These are phyloP conservation scores for Drosophila sordidula DNA, from an alignment of 2,888 invertebrate genomes.

Conservation along the genomic window DNA sequence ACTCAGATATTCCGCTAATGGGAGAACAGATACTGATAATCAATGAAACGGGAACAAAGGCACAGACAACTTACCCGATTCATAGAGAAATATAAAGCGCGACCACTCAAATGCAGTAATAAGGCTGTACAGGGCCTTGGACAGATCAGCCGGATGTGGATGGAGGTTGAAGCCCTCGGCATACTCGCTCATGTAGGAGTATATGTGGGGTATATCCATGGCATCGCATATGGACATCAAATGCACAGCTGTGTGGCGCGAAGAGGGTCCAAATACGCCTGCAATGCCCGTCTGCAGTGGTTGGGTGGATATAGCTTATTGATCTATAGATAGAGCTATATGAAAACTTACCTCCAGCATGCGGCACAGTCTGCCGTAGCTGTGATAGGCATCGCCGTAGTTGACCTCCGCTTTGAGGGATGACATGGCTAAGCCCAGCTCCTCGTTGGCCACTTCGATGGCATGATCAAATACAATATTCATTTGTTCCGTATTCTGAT, in stretches of 20 bases:
- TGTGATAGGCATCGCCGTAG: conserved; percentile 87
- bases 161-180: conserved; percentile 89
- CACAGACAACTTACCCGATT: conserved; percentile 71
- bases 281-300: conserved; percentile 88
- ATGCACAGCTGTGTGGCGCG: conserved; percentile 89
- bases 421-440: conserved; percentile 64
- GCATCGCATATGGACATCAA: conserved; percentile 93
- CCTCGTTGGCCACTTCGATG: conserved; percentile 79
- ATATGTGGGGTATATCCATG: conserved; percentile 94
- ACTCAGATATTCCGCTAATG: conserved; percentile 87
- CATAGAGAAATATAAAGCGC: conserved; percentile 91
- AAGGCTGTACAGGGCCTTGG: conserved; percentile 89
- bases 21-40: not conserved
- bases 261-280: conserved; percentile 93
- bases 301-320: not conserved
- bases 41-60: no score
- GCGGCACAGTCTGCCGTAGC: conserved; percentile 86
- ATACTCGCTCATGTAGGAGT: conserved; percentile 90
- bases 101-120: conserved; percentile 92
- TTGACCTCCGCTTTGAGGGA: conserved; percentile 83
- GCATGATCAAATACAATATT: conserved; percentile 81
- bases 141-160: conserved; percentile 89
- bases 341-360: conserved; percentile 85
- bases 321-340: not conserved
- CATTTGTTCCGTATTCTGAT: conserved; percentile 79